These are phyloP conservation scores for Vulpes ferrilata DNA, from an alignment of 2,113 vertebrate genomes.

Conservation along the genomic window DNA sequence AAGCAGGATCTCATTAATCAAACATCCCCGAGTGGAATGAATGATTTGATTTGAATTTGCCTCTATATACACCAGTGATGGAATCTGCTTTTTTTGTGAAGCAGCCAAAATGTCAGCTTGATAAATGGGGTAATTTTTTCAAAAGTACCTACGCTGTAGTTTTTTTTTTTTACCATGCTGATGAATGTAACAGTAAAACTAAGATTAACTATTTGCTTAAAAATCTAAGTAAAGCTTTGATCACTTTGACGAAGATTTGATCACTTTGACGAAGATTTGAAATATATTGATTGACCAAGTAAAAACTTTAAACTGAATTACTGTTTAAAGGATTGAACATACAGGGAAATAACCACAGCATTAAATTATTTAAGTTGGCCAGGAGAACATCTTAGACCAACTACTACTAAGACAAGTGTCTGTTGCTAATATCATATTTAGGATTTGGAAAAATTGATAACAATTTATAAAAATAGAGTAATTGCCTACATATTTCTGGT, in stretches of 20 bases:
- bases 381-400: not conserved
- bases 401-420: not conserved
- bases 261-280: conserved; percentile 39
- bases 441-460: not conserved
- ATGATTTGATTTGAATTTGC: conserved; percentile 72
- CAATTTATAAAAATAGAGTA: not conserved
- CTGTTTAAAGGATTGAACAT: not conserved
- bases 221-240: conserved; percentile 74
- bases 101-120: conserved; percentile 84
- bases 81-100: conserved; percentile 82
- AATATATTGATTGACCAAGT: not conserved
- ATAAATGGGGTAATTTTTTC: conserved; percentile 79
- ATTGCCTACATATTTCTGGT: not conserved
- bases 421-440: not conserved
- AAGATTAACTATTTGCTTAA: conserved; percentile 76
- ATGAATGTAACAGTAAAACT: conserved; percentile 64
- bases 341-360: not conserved
- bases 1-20: conserved; percentile 77
- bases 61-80: conserved; percentile 61
- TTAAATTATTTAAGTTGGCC: not conserved
- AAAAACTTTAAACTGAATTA: conserved; percentile 53
- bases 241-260: not conserved
- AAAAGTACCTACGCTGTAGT: conserved; percentile 67
- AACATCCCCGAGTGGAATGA: conserved; percentile 58
- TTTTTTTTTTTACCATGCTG: conserved; percentile 42